Evolutionary conservation across 1,140 invertebrate species (phyloP), one percentile per base, ranked within the genome.

Genomic region (Solen grandis): DNA sequence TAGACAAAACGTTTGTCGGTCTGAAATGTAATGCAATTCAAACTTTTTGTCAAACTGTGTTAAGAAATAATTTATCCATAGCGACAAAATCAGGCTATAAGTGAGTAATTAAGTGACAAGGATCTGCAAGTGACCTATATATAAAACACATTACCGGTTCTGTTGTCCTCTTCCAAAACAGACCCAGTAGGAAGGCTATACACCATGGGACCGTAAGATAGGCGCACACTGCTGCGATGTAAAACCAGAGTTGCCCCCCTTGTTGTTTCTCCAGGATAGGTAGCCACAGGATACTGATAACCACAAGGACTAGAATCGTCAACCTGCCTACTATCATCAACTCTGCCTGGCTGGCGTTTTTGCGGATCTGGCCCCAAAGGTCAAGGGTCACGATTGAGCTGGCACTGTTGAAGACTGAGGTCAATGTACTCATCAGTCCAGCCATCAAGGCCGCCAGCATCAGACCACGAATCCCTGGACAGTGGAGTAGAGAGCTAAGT

Each of bases 311-410:
- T 14, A 94, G 35, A n/a, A 94, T 92, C 69, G 93, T 93, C 19
- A 93, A 19, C 72, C 90, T 85, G 16, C 93, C 93, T 31, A 93
- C 92, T 63, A 93, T 88, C 72, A 93, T 89, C 22, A 93, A 82
- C 80, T 93, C 92, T 38, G 74, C 85, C 54, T 93, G 90, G 3
- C 85, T 88, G 4, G 93, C 88, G 31, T 91, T 88, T 55, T 87
- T 90, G 25, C 93, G 83, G 27, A 93, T 86, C 14, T 89, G 78
- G 29, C 87, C 88, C 66, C 91, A 93, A 41, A 93, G 88, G 80
- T 94, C 93, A 52, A 94, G 91, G 0, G 93, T 93, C 80, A 94
- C 93, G 35, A 94, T 92, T 1, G 93, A n/a, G n/a, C n/a, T n/a
- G n/a, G n/a, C n/a, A n/a, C n/a, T n/a, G n/a, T n/a, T n/a, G n/a